phyloP scores from a whole-genome alignment of 2,888 invertebrate species.

The Orthosia gothica region DNA sequence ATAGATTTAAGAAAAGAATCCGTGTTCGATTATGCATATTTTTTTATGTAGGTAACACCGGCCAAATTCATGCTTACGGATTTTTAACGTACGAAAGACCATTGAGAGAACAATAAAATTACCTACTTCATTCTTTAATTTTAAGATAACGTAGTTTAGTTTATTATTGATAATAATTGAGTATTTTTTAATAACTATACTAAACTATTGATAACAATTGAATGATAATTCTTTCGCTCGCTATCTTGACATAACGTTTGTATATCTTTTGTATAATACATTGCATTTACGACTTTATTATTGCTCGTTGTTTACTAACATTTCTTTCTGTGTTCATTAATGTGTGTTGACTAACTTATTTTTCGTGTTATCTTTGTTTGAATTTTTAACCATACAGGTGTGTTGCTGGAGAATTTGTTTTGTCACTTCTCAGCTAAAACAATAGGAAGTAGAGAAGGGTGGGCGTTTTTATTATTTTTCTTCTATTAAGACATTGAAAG shows the following conservation, averaged over 20 bases:
- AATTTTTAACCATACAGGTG: background rate
- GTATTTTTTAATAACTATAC: constrained; percentile 36
- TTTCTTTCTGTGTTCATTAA: constrained; percentile 23
- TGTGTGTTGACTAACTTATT: constrained; percentile 43
- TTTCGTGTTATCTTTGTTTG: constrained; percentile 5
- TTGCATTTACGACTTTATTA: constrained; percentile 77
- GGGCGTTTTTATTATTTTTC: background rate
- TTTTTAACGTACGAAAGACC: constrained; percentile 52
- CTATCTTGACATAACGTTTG: constrained; percentile 51
- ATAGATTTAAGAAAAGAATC: background rate
- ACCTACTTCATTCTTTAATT: constrained; percentile 24
- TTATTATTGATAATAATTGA: constrained; percentile 19
- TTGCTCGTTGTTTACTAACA: constrained; percentile 64
- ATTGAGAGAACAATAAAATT: constrained; percentile 47
- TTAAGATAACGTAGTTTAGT: constrained; percentile 37
- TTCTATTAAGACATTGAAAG: background rate
- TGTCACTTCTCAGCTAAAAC: background rate
- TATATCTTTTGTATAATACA: constrained; percentile 74
- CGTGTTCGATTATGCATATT: too few relatives aligned
- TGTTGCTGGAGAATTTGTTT: background rate
- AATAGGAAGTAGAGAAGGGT: background rate
- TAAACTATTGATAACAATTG: constrained; percentile 58
- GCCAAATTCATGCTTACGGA: background rate
- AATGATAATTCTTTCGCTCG: constrained; percentile 47
- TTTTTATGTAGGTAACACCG: background rate